Base-by-base conservation (phyloP, 2,113 vertebrate species). In the Rissa tridactyla region DNA sequence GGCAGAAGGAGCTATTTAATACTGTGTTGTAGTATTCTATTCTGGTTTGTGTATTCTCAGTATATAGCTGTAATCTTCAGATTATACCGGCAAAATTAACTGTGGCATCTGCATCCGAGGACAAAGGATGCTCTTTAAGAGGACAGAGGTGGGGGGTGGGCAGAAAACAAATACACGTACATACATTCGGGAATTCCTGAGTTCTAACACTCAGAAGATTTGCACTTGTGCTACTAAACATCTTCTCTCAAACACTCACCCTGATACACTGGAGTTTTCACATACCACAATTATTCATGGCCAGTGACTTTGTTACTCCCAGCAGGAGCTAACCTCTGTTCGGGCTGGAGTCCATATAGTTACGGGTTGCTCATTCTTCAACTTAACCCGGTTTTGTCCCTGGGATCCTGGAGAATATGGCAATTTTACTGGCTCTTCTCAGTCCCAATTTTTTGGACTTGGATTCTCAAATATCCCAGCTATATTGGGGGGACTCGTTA, bases 141-240 rank as follows among this genome's bases (percentile, higher is more conserved):
- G 65, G 46, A 54, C 11, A 47, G 29, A 44, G 16, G 8, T n/a
- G 2, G 27, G 27, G 21, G 15, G 2, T 7, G 0, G 51, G 18
- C 29, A 66, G 55, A 65, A 90, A 70, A 62, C 17, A 82, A 51
- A 46, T 15, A 51, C 12, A 23, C 7, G 5, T 34, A 22, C 6
- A 2, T 89, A 32, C 32, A 18, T 78, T 75, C 19, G 36, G n/a
- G 25, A 75, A 29, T 86, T 84, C 38, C n/a, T 44, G n/a, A 57
- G 36, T 68, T 64, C 32, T 54, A 62, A 20, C 13, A 46, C 27
- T 55, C 21, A 34, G 22, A 78, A 71, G 30, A 79, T 36, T 84
- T 54, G 27, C 27, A 52, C 40, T 57, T 80, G 9, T 65, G 11
- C 44, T 80, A 21, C 30, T 72, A 23, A 87, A 64, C 8, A 18